Conservation (phyloP, 1,140 invertebrate species). For the Pristionchus pacificus region DNA sequence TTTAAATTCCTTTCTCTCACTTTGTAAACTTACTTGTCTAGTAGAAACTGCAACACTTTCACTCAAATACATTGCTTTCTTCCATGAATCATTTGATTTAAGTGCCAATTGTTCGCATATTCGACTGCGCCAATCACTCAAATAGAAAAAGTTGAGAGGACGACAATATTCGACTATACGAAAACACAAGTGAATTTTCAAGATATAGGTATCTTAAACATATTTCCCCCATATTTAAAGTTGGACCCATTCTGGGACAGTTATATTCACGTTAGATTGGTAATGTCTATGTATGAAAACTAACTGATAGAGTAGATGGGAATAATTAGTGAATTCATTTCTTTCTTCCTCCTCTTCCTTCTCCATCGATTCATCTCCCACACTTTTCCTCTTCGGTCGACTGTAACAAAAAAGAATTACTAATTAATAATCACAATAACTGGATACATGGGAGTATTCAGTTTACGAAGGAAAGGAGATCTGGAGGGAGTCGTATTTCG, state of each 20-base stretch:
- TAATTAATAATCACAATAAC: no score
- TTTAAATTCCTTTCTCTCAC: no score
- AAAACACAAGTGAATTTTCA: no score
- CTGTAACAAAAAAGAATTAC: no score
- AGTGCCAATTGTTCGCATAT: not conserved
- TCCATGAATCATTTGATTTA: not conserved
- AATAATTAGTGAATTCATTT: not conserved
- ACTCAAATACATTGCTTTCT: not conserved
- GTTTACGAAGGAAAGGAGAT: no score
- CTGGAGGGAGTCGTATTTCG: no score
- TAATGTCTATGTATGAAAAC: no score
- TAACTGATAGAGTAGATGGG: not conserved
- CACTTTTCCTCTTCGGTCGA: not conserved
- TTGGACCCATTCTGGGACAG: not conserved
- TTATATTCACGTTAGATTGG: no score
- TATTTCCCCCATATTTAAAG: not conserved
- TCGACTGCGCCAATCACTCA: not conserved
- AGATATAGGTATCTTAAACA: no score
- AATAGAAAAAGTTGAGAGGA: no score
- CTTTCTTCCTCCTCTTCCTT: not conserved
- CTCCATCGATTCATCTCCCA: not conserved
- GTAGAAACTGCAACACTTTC: not conserved
- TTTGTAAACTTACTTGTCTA: not conserved
- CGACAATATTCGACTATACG: no score
- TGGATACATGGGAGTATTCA: no score